Evolutionary conservation across 2,113 vertebrate genomes (phyloP), one percentile per base, ranked within the genome.

Genomic region (Furnarius figulus): DNA sequence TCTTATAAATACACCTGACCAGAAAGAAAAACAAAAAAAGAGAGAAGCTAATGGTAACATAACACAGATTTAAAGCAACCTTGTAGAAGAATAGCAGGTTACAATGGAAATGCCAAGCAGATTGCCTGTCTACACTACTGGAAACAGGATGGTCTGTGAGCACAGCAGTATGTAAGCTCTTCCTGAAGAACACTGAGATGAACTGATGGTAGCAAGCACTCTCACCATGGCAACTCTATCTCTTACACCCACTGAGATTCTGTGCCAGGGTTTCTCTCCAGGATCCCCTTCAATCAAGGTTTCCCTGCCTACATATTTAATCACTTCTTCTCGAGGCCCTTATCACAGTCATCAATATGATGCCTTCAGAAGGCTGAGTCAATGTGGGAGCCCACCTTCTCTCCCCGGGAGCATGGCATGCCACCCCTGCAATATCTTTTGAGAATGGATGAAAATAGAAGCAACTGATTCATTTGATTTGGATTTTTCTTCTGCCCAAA

Each of bases 151-250:
- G 83, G 75, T 59, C 72, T 86, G 68, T 40, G 53, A 89, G 72
- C 50, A 95, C 31, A 90, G 90, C 68, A 83, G 72, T 25, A 33
- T 70, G 79, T 5, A 55, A 92, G 81, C 59, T 30, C 31, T 39
- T 49, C 84, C 22, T 4, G 56, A 59, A 75, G 79, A 94, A 58
- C 90, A 84, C 37, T 0, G 1, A 75, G 61, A 93, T 65, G 80
- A 73, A 58, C 83, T 85, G 87, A 89, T 76, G 90, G 95, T 70
- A 94, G 90, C 88, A 79, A 90, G 90, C 58, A 90, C 73, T 78
- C 80, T 96, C 93, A 96, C 90, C 94, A 97, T 93, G 88, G 96
- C 88, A 97, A 96, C 96, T 96, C 94, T 93, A n/a, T 89, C 73
- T 95, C 83, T 75, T 53, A 94, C 92, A 95, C 95, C 93, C 95